Conservation (phyloP, 2,113 vertebrate species). For the Phaetusa simplex region DNA sequence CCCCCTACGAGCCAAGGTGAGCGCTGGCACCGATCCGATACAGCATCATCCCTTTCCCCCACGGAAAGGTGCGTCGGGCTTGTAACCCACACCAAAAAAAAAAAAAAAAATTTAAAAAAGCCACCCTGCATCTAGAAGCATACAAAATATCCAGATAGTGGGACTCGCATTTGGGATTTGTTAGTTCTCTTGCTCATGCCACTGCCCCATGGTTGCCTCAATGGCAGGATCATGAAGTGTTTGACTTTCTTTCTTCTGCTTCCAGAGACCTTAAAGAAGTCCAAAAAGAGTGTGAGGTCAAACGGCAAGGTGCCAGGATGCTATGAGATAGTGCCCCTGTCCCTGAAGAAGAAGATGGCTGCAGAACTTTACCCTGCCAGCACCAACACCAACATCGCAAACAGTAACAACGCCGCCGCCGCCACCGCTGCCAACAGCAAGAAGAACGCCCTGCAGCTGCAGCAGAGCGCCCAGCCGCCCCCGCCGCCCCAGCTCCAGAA, state of each 20-base stretch:
- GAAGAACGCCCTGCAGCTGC: slow-evolving; percentile 75
- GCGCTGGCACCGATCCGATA: slow-evolving; percentile 21
- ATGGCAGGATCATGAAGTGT: slow-evolving; percentile 95
- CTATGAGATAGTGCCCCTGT: slow-evolving; percentile 82
- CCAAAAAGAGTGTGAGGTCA: slow-evolving; percentile 79
- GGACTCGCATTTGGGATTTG: slow-evolving; percentile 47
- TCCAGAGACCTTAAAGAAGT: slow-evolving; percentile 90
- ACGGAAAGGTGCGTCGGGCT: background rate
- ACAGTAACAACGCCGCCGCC: slow-evolving; percentile 74
- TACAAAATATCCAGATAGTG: background rate
- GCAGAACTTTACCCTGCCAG: slow-evolving; percentile 88
- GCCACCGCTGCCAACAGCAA: slow-evolving; percentile 78
- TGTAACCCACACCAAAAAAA: background rate
- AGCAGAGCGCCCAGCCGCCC: slow-evolving; percentile 73
- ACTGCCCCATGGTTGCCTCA: slow-evolving; percentile 84
- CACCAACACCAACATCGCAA: slow-evolving; percentile 77
- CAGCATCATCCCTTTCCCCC: background rate
- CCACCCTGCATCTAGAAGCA: slow-evolving; percentile 9
- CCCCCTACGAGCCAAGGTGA: slow-evolving; percentile 46
- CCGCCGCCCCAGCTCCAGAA: slow-evolving; percentile 81
- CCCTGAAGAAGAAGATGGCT: slow-evolving; percentile 89
- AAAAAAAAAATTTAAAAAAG: background rate
- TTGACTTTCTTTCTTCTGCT: slow-evolving; percentile 89
- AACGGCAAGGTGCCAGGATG: slow-evolving; percentile 78
- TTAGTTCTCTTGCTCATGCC: slow-evolving; percentile 79